Evolutionary conservation across 2,113 vertebrate genomes (phyloP).

Genomic region (Craseonycteris thonglongyai): DNA sequence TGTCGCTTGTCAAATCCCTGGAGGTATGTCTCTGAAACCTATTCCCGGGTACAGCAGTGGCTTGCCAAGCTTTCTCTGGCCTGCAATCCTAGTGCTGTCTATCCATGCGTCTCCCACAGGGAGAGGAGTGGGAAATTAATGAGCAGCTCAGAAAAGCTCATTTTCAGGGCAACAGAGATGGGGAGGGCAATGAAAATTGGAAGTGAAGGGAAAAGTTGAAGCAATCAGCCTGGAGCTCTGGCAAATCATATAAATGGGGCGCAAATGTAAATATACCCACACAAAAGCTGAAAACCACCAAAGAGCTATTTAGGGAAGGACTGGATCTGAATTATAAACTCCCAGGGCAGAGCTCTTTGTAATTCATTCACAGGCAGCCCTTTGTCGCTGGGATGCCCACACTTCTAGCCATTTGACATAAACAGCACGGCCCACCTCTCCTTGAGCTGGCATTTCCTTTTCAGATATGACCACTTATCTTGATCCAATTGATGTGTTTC

Average conservation of each 20-base stretch:
- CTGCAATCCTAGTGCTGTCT: not conserved
- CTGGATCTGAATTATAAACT: conserved; percentile 21
- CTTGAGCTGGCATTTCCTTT: not conserved
- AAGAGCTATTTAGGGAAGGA: not conserved
- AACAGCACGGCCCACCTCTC: not conserved
- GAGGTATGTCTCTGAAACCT: conserved; percentile 18
- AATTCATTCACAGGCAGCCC: not conserved
- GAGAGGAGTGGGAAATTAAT: conserved; percentile 62
- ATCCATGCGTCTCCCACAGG: conserved; percentile 7
- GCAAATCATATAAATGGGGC: conserved; percentile 22
- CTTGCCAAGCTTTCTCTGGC: conserved; percentile 31
- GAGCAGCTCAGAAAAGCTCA: conserved; percentile 58
- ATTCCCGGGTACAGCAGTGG: not conserved
- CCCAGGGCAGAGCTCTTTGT: not conserved
- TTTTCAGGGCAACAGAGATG: conserved; percentile 35
- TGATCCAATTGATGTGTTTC: not conserved
- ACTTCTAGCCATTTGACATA: not conserved
- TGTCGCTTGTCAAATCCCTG: conserved; percentile 4
- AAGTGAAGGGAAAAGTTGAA: conserved; percentile 29
- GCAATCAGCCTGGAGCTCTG: not conserved
- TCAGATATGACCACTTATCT: not conserved
- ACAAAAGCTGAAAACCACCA: not conserved
- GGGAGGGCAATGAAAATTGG: conserved; percentile 19
- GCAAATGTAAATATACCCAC: conserved; percentile 23
- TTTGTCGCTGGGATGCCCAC: not conserved